phyloP scores from a whole-genome alignment of 2,888 invertebrate genomes.

The Chrysolina oricalcia region DNA sequence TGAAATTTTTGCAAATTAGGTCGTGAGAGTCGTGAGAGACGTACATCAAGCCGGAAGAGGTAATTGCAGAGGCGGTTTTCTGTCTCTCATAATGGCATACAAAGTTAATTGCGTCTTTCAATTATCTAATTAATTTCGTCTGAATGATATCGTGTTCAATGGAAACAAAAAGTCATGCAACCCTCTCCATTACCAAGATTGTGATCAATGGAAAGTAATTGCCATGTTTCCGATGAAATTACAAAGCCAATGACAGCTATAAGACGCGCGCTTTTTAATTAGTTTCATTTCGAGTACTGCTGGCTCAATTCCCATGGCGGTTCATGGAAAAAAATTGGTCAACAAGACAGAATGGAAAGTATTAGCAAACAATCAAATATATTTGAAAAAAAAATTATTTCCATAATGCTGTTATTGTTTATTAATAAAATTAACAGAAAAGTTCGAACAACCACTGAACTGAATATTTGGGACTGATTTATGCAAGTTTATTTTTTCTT shows the following conservation, averaged over 20 bases:
- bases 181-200: conserved; percentile 36
- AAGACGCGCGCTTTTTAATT: conserved; percentile 13
- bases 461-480: too few relatives aligned
- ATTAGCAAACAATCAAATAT: too few relatives aligned
- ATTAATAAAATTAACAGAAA: too few relatives aligned
- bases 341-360: background rate
- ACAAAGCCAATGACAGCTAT: background rate
- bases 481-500: too few relatives aligned
- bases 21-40: background rate
- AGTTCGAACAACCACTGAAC: too few relatives aligned
- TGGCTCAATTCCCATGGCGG: background rate
- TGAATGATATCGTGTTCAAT: conserved; percentile 36
- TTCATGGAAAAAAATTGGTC: background rate
- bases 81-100: background rate
- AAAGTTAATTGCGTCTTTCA: conserved; percentile 37
- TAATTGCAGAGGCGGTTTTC: background rate
- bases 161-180: conserved; percentile 40
- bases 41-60: background rate
- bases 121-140: conserved; percentile 44
- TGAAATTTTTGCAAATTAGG: background rate
- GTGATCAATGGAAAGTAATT: conserved; percentile 35
- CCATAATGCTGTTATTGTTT: too few relatives aligned
- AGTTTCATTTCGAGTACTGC: background rate
- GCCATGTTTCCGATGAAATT: conserved; percentile 20
- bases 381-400: too few relatives aligned